Percentiles rank a stretch among this genome's conserved stretches.
Conservation (phyloP, 2,797 vertebrate species). For the Thalassophryne amazonica region DNA sequence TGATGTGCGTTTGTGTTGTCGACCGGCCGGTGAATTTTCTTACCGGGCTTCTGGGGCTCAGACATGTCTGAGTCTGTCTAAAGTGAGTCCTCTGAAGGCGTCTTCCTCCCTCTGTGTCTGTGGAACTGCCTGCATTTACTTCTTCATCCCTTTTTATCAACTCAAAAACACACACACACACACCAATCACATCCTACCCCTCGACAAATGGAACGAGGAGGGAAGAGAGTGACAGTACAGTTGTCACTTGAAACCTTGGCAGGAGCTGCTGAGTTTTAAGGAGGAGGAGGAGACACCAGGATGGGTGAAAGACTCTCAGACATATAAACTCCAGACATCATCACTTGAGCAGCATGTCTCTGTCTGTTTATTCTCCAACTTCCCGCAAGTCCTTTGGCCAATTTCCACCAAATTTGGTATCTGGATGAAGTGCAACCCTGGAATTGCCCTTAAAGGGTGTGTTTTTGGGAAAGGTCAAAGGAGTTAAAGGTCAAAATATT, state of each 20-base stretch:
- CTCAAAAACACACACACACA: slow-evolving; percentile 4
- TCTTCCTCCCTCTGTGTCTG: slow-evolving; percentile 58
- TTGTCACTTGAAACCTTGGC: slow-evolving; percentile 78
- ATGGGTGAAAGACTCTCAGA: slow-evolving; percentile 32
- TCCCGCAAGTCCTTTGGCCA: too few relatives aligned
- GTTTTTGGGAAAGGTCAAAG: too few relatives aligned
- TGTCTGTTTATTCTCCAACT: too few relatives aligned
- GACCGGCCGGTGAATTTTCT: slow-evolving; percentile 28
- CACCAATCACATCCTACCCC: slow-evolving; percentile 8
- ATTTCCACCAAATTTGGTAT: too few relatives aligned
- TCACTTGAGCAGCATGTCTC: too few relatives aligned
- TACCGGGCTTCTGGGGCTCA: slow-evolving; percentile 78
- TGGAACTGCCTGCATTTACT: slow-evolving; percentile 52
- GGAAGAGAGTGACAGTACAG: slow-evolving; percentile 51
- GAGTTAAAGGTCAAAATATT: too few relatives aligned
- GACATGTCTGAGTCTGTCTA: slow-evolving; percentile 74
- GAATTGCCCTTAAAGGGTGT: too few relatives aligned
- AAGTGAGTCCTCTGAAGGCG: slow-evolving; percentile 48
- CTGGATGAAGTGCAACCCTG: too few relatives aligned
- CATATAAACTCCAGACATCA: background rate
- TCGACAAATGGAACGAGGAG: slow-evolving; percentile 48
- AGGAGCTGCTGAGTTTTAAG: slow-evolving; percentile 47
- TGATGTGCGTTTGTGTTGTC: background rate
- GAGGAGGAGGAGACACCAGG: slow-evolving; percentile 40
- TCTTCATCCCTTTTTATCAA: slow-evolving; percentile 75